phyloP scores from a whole-genome alignment of 2,113 vertebrate species.

The Ictalurus furcatus region DNA sequence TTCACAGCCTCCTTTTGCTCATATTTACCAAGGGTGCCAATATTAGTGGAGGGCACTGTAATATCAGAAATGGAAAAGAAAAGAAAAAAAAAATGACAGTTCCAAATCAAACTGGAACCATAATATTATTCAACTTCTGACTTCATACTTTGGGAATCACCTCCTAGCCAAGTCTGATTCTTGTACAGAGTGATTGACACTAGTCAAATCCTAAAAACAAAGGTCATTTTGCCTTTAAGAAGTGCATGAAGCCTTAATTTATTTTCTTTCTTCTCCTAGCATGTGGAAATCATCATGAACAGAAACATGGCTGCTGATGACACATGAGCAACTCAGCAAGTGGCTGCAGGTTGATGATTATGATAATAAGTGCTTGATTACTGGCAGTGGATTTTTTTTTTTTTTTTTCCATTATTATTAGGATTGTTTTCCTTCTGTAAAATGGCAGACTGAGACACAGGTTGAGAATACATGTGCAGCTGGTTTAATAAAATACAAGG shows the following conservation, averaged over 20 bases:
- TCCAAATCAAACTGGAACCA: background rate
- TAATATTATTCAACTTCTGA: background rate
- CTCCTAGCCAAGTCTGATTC: background rate
- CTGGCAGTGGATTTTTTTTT: constrained; percentile 29
- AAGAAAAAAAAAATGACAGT: background rate
- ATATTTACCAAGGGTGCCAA: too few species aligned
- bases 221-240: background rate
- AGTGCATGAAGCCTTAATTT: background rate
- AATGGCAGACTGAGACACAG: background rate
- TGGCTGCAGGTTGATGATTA: constrained; percentile 14
- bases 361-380: constrained; percentile 26
- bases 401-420: background rate
- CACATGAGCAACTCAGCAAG: constrained; percentile 47
- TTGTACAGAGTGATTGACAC: background rate
- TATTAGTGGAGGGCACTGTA: background rate
- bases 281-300: constrained; percentile 5
- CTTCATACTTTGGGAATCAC: background rate
- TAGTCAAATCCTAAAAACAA: background rate
- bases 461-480: background rate
- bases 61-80: background rate
- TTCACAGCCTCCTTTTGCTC: too few species aligned
- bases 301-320: constrained; percentile 27
- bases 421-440: background rate
- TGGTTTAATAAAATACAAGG: background rate
- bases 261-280: background rate